Evolutionary conservation across 2,113 vertebrate species (phyloP).

Genomic region (Lycocorax pyrrhopterus): DNA sequence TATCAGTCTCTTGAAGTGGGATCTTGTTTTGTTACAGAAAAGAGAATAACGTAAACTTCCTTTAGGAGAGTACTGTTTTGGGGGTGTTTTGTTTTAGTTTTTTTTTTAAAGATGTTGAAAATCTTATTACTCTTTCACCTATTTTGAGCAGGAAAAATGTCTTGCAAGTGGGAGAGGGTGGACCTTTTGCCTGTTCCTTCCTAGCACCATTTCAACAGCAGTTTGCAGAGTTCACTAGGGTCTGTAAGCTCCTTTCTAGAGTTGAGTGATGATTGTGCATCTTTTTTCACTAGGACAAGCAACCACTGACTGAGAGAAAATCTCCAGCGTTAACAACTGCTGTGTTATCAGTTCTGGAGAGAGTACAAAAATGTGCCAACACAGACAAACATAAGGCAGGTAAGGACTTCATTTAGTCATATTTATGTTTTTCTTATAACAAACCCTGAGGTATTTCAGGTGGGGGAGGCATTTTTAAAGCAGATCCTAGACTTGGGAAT

Average conservation of each 20-base stretch:
- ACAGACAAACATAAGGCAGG: neutral
- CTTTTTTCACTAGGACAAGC: constrained; percentile 16
- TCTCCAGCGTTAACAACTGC: constrained; percentile 11
- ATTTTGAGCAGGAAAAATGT: neutral
- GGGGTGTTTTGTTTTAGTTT: neutral
- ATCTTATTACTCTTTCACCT: neutral
- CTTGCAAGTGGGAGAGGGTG: neutral
- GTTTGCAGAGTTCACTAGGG: neutral
- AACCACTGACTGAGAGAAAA: neutral
- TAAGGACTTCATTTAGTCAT: neutral
- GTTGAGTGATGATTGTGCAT: neutral
- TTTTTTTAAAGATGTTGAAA: neutral
- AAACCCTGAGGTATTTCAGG: neutral
- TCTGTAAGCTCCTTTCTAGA: neutral
- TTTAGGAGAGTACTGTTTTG: neutral
- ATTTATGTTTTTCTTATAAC: neutral
- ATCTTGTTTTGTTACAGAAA: neutral
- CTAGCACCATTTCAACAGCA: neutral
- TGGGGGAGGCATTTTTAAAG: neutral
- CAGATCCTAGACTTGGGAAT: neutral
- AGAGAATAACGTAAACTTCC: neutral
- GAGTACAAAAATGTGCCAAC: neutral
- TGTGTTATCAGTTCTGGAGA: constrained; percentile 35
- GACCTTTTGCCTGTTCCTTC: neutral
- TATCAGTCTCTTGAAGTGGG: neutral